Conservation (phyloP, 2,113 vertebrate species). For the Phyllopteryx taeniolatus region DNA sequence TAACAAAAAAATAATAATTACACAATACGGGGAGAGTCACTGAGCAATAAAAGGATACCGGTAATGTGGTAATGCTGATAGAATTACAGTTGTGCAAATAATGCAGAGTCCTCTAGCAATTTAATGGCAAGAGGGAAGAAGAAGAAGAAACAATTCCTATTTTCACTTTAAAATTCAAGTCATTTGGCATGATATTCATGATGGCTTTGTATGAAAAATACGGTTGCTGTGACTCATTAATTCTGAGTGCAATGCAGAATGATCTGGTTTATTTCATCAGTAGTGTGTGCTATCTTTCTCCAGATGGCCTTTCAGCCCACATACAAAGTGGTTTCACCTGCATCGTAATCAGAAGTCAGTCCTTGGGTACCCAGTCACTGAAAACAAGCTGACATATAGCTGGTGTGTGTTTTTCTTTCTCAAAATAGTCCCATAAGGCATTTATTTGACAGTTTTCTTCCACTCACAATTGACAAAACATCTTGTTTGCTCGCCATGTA, state of each 20-base stretch:
- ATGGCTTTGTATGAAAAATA: conserved; percentile 20
- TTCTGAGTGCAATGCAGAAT: conserved; percentile 34
- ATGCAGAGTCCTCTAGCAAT: too few relatives aligned
- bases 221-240: conserved; percentile 23
- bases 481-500: background rate
- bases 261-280: conserved; percentile 47
- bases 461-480: background rate
- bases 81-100: too few relatives aligned
- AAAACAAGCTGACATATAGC: conserved; percentile 34
- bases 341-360: conserved; percentile 25
- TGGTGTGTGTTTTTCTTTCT: conserved; percentile 23
- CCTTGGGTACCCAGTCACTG: conserved; percentile 8
- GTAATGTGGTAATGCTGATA: too few relatives aligned
- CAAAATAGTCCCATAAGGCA: conserved; percentile 46
- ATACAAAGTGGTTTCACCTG: conserved; percentile 45
- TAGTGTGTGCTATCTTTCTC: conserved; percentile 12
- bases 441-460: conserved; percentile 1
- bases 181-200: conserved; percentile 46
- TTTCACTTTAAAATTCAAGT: conserved; percentile 27
- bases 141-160: conserved; percentile 15
- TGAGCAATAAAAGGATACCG: too few relatives aligned
- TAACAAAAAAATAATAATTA: too few relatives aligned
- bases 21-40: too few relatives aligned
- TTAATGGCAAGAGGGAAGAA: too few relatives aligned
- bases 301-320: conserved; percentile 47